Conservation (phyloP, 2,797 vertebrate species). For the Enteromius radiatus region DNA sequence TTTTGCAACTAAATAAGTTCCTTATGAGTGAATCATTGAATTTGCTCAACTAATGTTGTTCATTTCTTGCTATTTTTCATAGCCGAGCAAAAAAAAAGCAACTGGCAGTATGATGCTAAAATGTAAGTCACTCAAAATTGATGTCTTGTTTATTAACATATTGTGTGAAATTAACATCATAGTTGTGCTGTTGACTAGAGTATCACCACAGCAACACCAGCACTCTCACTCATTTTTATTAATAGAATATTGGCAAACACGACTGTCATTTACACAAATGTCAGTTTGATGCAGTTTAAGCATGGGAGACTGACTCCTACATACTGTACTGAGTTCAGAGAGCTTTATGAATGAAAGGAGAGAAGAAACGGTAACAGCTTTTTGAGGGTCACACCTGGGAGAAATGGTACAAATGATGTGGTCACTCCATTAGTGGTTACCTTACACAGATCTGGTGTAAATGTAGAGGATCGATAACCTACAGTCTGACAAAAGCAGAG, state of each 20-base stretch:
- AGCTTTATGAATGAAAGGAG: slow-evolving; percentile 33
- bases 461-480: slow-evolving; percentile 52
- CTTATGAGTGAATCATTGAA: background rate
- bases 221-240: background rate
- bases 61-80: background rate
- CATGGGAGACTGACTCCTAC: background rate
- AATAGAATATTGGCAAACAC: slow-evolving; percentile 3
- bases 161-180: background rate
- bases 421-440: slow-evolving; percentile 56
- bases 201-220: slow-evolving; percentile 3
- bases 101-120: slow-evolving; percentile 1
- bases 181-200: background rate
- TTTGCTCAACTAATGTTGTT: slow-evolving; percentile 7
- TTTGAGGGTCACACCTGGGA: slow-evolving; percentile 51
- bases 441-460: slow-evolving; percentile 43
- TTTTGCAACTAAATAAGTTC: background rate
- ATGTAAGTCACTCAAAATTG: background rate
- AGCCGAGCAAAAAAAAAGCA: background rate
- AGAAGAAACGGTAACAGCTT: slow-evolving; percentile 32
- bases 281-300: background rate
- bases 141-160: background rate
- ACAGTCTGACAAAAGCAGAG: slow-evolving; percentile 44
- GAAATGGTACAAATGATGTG: slow-evolving; percentile 42
- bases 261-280: background rate
- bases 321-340: slow-evolving; percentile 2